Evolutionary conservation across 2,888 invertebrate genomes (phyloP), one percentile per base, ranked within the genome.

Genomic region (Melolontha melolontha): DNA sequence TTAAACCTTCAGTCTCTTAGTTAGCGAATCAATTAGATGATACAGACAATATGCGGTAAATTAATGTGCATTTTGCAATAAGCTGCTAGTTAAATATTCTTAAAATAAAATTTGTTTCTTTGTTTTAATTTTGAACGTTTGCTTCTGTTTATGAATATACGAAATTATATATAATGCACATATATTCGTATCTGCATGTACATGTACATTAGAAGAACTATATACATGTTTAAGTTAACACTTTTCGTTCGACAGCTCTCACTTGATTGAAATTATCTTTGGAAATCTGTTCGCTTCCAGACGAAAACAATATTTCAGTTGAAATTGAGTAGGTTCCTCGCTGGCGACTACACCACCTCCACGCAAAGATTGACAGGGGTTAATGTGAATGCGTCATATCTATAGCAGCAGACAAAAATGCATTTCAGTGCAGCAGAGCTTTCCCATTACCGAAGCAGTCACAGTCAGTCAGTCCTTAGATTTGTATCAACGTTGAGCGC

Each of bases 301-400:
- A 34, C 34, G 47, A 47, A 62, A 62, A 62, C 49, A 49, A 62
- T 62, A 62, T 62, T 62, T 62, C 34, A 62, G 29, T 17, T 47
- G 34, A 10, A 62, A 47, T 27, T 10, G 12, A 17, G 34, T 34
- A 34, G 59, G 44, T 49, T 47, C 59, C 59, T 16, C 14, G 39
- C 47, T 47, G 34, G 14, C 47, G 17, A 16, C 59, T 7, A 17
- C 29, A 62, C 59, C 34, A 29, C 55, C 49, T 54, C 22, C 66
- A 27, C 57, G 27, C 22, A 16, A 51, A 47, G 66, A 66, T 66
- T 69, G 69, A 69, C 69, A 69, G 69, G 66, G 66, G 69, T 69
- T 69, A 69, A 69, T 69, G 69, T 55, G 52, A 62, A 52, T 44
- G 50, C 69, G 69, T 69, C 69, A 69, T 66, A 65, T 69, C 69